Base-by-base conservation (phyloP, 2,888 invertebrate species). In the Oscheius sp. region DNA sequence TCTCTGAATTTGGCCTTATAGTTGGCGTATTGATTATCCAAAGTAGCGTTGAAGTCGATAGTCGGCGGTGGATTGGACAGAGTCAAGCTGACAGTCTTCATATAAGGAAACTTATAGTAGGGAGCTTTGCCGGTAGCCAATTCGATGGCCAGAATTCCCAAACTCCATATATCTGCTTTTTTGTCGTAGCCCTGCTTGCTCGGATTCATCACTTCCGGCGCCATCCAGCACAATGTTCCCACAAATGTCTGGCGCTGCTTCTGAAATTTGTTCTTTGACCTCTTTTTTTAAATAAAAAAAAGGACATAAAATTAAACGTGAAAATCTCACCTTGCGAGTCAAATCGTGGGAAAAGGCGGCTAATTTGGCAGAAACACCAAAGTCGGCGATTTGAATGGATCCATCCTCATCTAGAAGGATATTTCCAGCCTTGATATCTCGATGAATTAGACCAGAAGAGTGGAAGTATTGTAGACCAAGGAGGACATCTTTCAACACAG, bases 41-140 rank as follows among this genome's bases (percentile, higher is more conserved):
- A 94, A 80, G 96, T 95, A 0, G 95, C 93, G 64, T 92, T 92
- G 1, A 96, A 95, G 86, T 98, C 98, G 82, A 98, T 89, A 46
- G 92, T 93, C 0, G 98, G 98, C 15, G 98, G 96, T 85, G 97
- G 23, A 48, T 48, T 20, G 15, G 15, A 3, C 48, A 48, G 48
- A 5, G 48, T 48, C 48, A 48, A 23, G 4, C 17, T 3, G 48
- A 48, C 4, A 17, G 39, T n/a, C 27, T 34, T 27, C 37, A 46
- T 63, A 86, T 97, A 96, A 34, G 97, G 96, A 87, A 94, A 96
- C 88, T 95, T 96, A 87, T 97, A 96, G 87, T 98, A 98, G 0
- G 98, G 98, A 0, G 97, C 97, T 0, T 96, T 96, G 31, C 95
- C 95, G 1, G 95, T 94, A 0, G 96, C 97, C 92, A 98, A 92